Evolutionary conservation across 2,797 vertebrate species (phyloP).

Genomic region (Rhinichthys osculus): DNA sequence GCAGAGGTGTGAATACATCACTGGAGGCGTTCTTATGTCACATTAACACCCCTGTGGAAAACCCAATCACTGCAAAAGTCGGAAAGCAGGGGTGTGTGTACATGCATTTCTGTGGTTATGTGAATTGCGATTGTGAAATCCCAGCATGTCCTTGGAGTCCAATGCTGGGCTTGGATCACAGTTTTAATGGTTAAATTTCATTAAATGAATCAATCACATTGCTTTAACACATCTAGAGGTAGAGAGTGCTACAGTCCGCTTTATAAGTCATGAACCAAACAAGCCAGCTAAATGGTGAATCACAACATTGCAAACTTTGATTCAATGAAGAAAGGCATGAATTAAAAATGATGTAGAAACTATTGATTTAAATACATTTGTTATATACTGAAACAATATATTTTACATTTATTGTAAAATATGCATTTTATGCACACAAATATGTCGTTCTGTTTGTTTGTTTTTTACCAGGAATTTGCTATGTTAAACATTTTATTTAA

Average conservation of each 20-base stretch:
- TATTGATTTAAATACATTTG: not conserved
- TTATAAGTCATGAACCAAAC: not conserved
- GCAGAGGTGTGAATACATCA: slow-evolving; percentile 29
- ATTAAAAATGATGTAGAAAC: not conserved
- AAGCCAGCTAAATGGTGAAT: not conserved
- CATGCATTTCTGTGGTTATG: slow-evolving; percentile 11
- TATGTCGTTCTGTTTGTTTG: not conserved
- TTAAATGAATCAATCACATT: not conserved
- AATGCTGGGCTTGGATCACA: not conserved
- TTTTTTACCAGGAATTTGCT: not conserved
- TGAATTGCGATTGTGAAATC: not conserved
- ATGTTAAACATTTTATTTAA: not conserved
- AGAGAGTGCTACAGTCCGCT: not conserved
- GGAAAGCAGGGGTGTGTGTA: slow-evolving; percentile 29
- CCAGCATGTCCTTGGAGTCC: not conserved
- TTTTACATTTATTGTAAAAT: not conserved
- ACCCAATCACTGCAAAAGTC: slow-evolving; percentile 55
- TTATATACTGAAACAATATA: not conserved
- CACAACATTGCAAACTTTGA: not conserved
- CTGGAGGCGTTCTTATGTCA: slow-evolving; percentile 57
- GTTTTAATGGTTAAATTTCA: not conserved
- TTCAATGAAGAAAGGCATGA: not conserved
- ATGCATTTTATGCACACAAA: not conserved
- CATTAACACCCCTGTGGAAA: slow-evolving; percentile 65
- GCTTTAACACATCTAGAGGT: not conserved